Evolutionary conservation across 2,888 invertebrate genomes (phyloP).

Genomic region (Atethmia centrago): DNA sequence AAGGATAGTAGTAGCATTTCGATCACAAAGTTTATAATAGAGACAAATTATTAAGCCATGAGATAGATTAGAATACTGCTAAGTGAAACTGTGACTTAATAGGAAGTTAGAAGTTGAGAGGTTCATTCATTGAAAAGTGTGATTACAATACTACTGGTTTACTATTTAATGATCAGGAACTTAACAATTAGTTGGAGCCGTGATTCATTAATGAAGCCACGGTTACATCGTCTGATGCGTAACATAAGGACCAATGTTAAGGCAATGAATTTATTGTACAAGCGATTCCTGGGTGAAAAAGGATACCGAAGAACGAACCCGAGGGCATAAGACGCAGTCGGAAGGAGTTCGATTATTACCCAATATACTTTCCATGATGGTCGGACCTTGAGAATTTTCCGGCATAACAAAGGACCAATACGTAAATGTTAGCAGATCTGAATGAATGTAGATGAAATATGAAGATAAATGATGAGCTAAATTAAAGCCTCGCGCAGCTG

Average conservation of each 20-base stretch:
- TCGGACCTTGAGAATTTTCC: not conserved
- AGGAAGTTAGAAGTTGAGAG: constrained; percentile 40
- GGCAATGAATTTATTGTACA: constrained; percentile 1
- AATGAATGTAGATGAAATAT: too few relatives aligned
- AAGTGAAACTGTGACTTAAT: constrained; percentile 12
- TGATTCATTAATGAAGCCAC: constrained; percentile 31
- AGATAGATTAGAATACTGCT: constrained; percentile 33
- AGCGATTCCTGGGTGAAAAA: not conserved
- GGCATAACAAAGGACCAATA: not conserved
- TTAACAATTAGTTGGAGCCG: constrained; percentile 12
- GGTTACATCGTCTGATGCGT: not conserved
- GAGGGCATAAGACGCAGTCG: not conserved
- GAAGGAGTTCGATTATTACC: not conserved
- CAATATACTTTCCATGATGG: too few relatives aligned
- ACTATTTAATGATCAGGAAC: constrained; percentile 37
- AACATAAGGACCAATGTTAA: constrained; percentile 1
- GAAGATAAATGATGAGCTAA: too few relatives aligned
- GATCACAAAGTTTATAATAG: constrained; percentile 34
- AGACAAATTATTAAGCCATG: constrained; percentile 55
- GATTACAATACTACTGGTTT: constrained; percentile 31
- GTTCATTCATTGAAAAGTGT: constrained; percentile 30
- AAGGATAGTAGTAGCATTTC: constrained; percentile 9
- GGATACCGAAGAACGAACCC: not conserved
- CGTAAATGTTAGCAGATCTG: too few relatives aligned
- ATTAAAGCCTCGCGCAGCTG: too few relatives aligned